These are phyloP conservation scores for Trissolcus japonicus DNA, from an alignment of 2,888 invertebrate genomes.

Conservation along the genomic window DNA sequence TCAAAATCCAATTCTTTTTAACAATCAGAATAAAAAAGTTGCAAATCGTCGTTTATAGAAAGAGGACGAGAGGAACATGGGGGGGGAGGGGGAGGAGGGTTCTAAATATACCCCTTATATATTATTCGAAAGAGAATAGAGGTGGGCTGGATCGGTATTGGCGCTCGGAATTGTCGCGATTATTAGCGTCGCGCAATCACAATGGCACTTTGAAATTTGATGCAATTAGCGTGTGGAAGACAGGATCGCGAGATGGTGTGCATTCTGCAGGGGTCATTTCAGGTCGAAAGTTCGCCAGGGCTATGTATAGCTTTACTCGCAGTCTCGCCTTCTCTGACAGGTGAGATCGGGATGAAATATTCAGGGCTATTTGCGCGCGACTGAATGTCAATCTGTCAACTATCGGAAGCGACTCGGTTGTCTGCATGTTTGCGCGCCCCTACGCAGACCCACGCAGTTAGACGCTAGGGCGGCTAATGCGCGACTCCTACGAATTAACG, in stretches of 20 bases:
- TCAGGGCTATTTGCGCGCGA: constrained; percentile 72
- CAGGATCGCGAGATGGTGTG: constrained; percentile 27
- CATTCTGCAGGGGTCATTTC: constrained; percentile 69
- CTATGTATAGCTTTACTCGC: constrained; percentile 62
- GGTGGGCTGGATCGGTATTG: constrained; percentile 12
- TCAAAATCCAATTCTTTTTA: neutral
- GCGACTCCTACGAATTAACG: constrained; percentile 67
- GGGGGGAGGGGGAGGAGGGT: neutral
- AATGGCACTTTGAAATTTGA: constrained; percentile 8
- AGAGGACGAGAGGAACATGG: neutral
- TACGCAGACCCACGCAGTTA: constrained; percentile 42
- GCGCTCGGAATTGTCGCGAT: constrained; percentile 18
- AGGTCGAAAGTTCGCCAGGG: constrained; percentile 76
- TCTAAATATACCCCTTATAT: neutral
- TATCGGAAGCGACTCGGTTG: constrained; percentile 55
- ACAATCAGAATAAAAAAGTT: neutral
- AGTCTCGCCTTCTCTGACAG: constrained; percentile 70
- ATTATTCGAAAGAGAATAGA: neutral
- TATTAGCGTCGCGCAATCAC: constrained; percentile 39
- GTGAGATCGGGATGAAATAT: constrained; percentile 75
- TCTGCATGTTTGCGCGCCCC: constrained; percentile 51
- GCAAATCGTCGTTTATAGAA: neutral
- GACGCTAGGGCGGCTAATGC: constrained; percentile 49
- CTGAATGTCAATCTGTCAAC: constrained; percentile 76
- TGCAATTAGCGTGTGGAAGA: constrained; percentile 30